phyloP scores from a whole-genome alignment of 1,140 invertebrate species.

The Babylonia areolata region DNA sequence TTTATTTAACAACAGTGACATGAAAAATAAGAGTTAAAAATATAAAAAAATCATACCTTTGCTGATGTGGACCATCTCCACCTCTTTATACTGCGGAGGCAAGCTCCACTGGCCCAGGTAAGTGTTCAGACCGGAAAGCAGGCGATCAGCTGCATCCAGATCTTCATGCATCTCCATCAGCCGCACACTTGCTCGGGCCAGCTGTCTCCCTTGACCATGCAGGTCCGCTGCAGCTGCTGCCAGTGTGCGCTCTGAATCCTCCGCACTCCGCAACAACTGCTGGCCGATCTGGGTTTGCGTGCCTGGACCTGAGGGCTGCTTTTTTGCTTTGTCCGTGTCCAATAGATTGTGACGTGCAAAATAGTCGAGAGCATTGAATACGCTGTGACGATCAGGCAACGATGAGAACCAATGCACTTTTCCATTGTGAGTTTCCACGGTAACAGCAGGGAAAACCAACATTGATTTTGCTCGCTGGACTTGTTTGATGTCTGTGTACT shows the following conservation, averaged over 20 bases:
- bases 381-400: slow-evolving; percentile 22
- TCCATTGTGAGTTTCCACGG: neutral
- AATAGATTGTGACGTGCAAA: slow-evolving; percentile 2
- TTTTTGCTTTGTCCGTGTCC: neutral
- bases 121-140: slow-evolving; percentile 2
- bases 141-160: slow-evolving; percentile 23
- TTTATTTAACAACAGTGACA: no score
- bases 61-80: neutral
- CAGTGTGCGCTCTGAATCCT: slow-evolving; percentile 28
- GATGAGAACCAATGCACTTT: slow-evolving; percentile 32
- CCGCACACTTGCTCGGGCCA: neutral
- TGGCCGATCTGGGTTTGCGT: neutral
- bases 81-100: slow-evolving; percentile 4
- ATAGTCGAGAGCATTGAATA: slow-evolving; percentile 24
- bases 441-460: slow-evolving; percentile 20
- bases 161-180: slow-evolving; percentile 29
- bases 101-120: slow-evolving; percentile 30
- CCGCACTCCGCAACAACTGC: slow-evolving; percentile 19
- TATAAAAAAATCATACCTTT: slow-evolving; percentile 11
- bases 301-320: neutral
- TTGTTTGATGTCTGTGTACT: slow-evolving; percentile 21
- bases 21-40: no score
- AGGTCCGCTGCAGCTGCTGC: slow-evolving; percentile 16
- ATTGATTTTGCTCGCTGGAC: slow-evolving; percentile 19
- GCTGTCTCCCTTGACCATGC: slow-evolving; percentile 16